Percentiles rank a stretch among this genome's conserved stretches.
phyloP scores from a whole-genome alignment of 2,113 vertebrate genomes.

The Cyanoliseus patagonus region DNA sequence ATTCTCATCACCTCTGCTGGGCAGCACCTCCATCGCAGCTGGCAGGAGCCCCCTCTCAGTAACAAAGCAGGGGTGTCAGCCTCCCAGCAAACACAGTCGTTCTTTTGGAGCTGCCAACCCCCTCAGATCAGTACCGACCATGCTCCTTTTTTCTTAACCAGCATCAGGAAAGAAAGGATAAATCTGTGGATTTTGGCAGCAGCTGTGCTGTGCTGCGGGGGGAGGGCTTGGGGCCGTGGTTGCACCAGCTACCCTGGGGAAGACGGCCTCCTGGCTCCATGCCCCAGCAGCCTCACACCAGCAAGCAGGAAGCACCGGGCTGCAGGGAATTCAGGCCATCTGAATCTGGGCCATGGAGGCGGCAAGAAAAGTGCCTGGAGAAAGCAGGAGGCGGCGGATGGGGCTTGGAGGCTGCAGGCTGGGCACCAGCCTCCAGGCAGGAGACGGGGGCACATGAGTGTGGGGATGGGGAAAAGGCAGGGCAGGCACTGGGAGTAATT shows the following conservation, averaged over 20 bases:
- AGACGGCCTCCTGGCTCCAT: not conserved
- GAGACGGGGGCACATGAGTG: accelerated
- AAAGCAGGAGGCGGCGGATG: not conserved
- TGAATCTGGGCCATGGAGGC: not conserved
- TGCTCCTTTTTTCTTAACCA: not conserved
- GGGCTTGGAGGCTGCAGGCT: not conserved
- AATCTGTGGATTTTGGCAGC: not conserved
- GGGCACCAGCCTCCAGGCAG: accelerated
- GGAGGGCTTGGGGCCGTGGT: not conserved
- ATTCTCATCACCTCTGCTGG: accelerated
- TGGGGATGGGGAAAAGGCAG: not conserved
- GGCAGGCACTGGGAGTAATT: accelerated
- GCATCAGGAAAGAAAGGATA: not conserved
- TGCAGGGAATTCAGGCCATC: not conserved
- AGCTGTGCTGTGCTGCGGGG: accelerated
- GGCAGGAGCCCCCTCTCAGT: accelerated
- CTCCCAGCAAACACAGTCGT: not conserved
- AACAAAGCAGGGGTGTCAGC: accelerated
- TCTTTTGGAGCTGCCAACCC: not conserved
- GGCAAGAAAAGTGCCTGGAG: not conserved
- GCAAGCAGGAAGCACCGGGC: not conserved
- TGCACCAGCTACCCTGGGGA: not conserved
- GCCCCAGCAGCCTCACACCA: not conserved
- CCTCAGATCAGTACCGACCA: accelerated
- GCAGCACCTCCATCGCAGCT: not conserved